phyloP scores from a whole-genome alignment of 2,113 vertebrate genomes.

The Butastur rufipennis region DNA sequence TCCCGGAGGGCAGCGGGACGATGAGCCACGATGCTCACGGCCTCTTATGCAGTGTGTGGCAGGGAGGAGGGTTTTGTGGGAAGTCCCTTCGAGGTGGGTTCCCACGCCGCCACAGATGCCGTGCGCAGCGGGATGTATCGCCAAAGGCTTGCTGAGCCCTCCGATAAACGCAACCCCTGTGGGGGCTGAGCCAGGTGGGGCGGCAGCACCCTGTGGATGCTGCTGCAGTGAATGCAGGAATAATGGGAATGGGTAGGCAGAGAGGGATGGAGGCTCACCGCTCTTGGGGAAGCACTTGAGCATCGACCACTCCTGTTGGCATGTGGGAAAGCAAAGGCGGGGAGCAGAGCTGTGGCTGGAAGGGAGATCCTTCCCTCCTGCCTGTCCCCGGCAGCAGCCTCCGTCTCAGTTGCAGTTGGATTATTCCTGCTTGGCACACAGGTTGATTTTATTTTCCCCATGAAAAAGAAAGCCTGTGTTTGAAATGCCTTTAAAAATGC shows the following conservation, averaged over 20 bases:
- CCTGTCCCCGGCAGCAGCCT: neutral
- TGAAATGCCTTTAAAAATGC: conserved; percentile 29
- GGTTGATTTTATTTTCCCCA: neutral
- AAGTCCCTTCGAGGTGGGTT: neutral
- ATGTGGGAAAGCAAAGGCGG: neutral
- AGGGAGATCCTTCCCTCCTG: neutral
- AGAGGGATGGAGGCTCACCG: neutral
- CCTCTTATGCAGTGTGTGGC: too few relatives aligned
- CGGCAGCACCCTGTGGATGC: neutral
- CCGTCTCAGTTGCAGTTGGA: neutral
- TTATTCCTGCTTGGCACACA: neutral
- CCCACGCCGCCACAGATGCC: fast-evolving
- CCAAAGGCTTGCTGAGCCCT: neutral
- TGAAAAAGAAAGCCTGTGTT: neutral
- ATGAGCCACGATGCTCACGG: fast-evolving
- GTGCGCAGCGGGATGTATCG: fast-evolving
- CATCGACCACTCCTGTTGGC: neutral
- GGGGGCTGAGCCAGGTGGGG: neutral
- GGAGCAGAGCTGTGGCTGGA: neutral
- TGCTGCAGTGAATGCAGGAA: neutral
- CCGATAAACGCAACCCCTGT: neutral
- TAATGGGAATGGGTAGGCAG: neutral
- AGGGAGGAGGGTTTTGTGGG: neutral
- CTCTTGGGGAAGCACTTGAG: neutral
- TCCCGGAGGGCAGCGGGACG: fast-evolving